Evolutionary conservation across 2,888 invertebrate genomes (phyloP).

Genomic region (Pollenia angustigena): DNA sequence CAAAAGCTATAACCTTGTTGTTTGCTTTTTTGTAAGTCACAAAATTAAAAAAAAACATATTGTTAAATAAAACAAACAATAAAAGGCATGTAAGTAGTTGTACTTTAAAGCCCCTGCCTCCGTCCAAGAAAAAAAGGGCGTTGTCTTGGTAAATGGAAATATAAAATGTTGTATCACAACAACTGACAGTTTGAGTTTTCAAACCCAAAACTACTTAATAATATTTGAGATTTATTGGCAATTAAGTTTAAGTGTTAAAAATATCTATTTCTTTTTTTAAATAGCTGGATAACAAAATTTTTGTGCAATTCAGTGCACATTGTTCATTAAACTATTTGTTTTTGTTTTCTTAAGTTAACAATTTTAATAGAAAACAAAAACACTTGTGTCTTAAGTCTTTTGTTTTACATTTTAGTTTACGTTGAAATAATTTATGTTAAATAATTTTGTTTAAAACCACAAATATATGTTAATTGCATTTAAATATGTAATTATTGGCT

Average conservation of each 20-base stretch:
- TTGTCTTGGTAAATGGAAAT: neutral
- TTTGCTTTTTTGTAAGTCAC: neutral
- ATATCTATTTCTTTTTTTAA: neutral
- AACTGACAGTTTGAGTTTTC: slow-evolving; percentile 2
- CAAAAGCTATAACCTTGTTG: slow-evolving; percentile 3
- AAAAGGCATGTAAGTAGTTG: neutral
- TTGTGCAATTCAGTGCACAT: too few relatives aligned
- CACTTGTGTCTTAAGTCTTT: slow-evolving; percentile 35
- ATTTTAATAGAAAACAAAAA: slow-evolving; percentile 4
- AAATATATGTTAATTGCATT: slow-evolving; percentile 21
- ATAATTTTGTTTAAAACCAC: slow-evolving; percentile 17
- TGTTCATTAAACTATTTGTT: neutral
- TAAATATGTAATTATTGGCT: neutral
- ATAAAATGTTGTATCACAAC: slow-evolving; percentile 21
- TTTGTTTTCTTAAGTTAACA: neutral
- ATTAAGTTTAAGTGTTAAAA: slow-evolving; percentile 56
- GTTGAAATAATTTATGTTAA: neutral
- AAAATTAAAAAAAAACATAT: slow-evolving; percentile 3
- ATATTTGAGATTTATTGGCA: slow-evolving; percentile 23
- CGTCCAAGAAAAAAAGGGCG: neutral
- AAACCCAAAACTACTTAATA: slow-evolving; percentile 23
- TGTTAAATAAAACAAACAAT: slow-evolving; percentile 20
- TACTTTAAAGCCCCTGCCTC: neutral
- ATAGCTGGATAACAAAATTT: neutral
- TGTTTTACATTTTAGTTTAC: neutral